Evolutionary conservation across 2,888 invertebrate genomes (phyloP).

Genomic region (Neoascia interrupta): DNA sequence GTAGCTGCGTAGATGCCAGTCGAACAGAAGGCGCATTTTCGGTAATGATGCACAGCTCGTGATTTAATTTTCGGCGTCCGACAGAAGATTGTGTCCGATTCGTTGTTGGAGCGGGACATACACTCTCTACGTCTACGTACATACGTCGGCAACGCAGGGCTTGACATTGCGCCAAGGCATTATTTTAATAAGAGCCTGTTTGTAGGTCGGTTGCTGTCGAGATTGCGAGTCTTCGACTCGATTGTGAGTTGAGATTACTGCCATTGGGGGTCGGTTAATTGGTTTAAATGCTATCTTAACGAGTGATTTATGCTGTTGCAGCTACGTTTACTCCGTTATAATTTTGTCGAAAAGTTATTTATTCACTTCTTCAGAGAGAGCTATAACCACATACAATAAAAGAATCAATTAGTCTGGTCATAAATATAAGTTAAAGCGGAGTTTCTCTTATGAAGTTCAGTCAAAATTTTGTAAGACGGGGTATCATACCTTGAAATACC

Average conservation of each 20-base stretch:
- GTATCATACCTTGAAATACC: no score
- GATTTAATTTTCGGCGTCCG: conserved; percentile 58
- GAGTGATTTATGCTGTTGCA: conserved; percentile 41
- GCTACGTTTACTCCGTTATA: no score
- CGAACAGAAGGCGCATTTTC: conserved; percentile 46
- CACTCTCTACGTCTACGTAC: no score
- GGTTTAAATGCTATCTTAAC: conserved; percentile 43
- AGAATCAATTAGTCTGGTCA: no score
- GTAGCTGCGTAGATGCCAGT: conserved; percentile 18
- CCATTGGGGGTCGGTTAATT: conserved; percentile 31
- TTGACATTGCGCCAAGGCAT: conserved; percentile 54
- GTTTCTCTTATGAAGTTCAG: no score
- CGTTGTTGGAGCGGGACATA: no score
- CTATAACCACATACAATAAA: no score
- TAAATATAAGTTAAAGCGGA: no score
- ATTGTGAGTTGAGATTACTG: conserved; percentile 40
- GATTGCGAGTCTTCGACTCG: conserved; percentile 22
- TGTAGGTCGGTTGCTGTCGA: background rate
- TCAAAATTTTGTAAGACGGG: no score
- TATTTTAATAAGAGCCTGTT: conserved; percentile 39
- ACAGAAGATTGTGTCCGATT: conserved; percentile 6
- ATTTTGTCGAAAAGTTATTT: no score
- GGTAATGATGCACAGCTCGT: conserved; percentile 67
- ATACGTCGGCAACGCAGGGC: background rate
- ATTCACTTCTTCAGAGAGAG: no score